A percentile compares a stretch with the other conserved stretches of the same genome.
These are phyloP conservation scores for Enteromius fasciolatus DNA, from an alignment of 2,797 vertebrate genomes.

Conservation along the genomic window DNA sequence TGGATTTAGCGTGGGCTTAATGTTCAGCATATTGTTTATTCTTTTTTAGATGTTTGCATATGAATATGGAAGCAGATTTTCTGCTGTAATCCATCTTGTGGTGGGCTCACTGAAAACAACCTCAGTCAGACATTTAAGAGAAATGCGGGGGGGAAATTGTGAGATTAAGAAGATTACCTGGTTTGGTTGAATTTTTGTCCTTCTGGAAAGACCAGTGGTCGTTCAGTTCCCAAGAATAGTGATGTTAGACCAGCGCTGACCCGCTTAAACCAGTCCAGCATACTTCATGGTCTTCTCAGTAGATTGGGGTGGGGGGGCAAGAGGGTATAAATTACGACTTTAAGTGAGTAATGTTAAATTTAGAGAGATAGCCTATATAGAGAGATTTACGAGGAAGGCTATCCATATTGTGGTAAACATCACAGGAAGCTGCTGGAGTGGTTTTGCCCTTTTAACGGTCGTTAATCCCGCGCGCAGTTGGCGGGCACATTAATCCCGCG, in stretches of 20 bases:
- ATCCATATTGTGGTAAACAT: constrained; percentile 20
- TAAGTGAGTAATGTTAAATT: not conserved
- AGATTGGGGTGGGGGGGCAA: no score
- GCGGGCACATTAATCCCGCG: constrained; percentile 78
- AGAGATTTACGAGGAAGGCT: constrained; percentile 23
- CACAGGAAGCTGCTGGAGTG: constrained; percentile 47
- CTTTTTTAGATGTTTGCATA: constrained; percentile 9
- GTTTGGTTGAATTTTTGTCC: not conserved
- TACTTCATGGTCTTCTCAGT: not conserved
- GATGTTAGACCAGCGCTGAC: not conserved
- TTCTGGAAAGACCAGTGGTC: not conserved
- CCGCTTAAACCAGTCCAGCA: not conserved
- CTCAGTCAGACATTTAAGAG: not conserved
- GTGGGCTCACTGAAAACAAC: not conserved
- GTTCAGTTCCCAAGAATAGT: not conserved
- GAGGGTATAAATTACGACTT: not conserved
- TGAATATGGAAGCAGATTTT: constrained; percentile 13
- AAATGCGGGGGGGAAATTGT: not conserved
- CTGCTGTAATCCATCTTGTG: constrained; percentile 11
- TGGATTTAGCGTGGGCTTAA: constrained; percentile 3
- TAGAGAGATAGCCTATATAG: not conserved
- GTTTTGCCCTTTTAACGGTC: constrained; percentile 74
- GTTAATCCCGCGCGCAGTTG: constrained; percentile 81
- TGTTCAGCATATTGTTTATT: constrained; percentile 25
- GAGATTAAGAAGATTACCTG: constrained; percentile 12